A percentile compares a stretch with the other conserved stretches of the same genome.
Conservation (phyloP, 92 coral and sea anemone genomes). For the Virgularia gustaviana region DNA sequence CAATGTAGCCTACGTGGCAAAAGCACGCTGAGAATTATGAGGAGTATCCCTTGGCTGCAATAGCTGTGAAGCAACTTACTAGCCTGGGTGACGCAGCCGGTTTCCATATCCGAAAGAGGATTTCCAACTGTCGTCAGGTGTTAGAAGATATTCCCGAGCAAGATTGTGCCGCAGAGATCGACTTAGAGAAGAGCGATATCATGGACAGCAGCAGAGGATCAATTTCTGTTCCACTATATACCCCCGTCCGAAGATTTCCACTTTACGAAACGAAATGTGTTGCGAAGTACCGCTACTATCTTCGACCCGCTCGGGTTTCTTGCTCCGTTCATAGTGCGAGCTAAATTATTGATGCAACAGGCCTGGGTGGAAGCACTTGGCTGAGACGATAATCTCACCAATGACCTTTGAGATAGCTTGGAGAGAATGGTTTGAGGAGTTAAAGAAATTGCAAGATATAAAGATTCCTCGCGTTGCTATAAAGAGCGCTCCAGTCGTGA, state of each 20-base stretch:
- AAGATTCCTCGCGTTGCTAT: slow-evolving; percentile 44
- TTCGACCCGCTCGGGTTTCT: slow-evolving; percentile 24
- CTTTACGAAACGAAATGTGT: slow-evolving; percentile 19
- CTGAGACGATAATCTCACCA: not conserved
- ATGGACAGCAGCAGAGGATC: slow-evolving; percentile 9
- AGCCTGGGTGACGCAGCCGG: slow-evolving; percentile 7
- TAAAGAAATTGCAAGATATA: slow-evolving; percentile 27
- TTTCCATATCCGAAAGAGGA: slow-evolving; percentile 31
- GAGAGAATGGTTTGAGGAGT: slow-evolving; percentile 38
- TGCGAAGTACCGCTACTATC: slow-evolving; percentile 20
- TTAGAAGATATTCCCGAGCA: slow-evolving; percentile 17
- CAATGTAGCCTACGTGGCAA: slow-evolving; percentile 51
- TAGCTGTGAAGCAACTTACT: slow-evolving; percentile 30
- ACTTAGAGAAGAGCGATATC: slow-evolving; percentile 22
- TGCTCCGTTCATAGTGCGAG: slow-evolving; percentile 20
- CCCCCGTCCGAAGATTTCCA: slow-evolving; percentile 13
- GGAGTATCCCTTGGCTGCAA: slow-evolving; percentile 56
- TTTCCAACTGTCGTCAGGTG: slow-evolving; percentile 35
- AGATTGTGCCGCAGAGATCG: slow-evolving; percentile 24
- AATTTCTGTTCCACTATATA: slow-evolving; percentile 4
- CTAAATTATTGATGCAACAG: slow-evolving; percentile 18
- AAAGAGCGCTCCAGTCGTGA: slow-evolving; percentile 2
- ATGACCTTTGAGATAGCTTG: slow-evolving; percentile 9
- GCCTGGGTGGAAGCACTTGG: slow-evolving; percentile 10
- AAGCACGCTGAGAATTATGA: slow-evolving; percentile 40